Conservation (phyloP, 2,113 vertebrate species). For the Buteo buteo region DNA sequence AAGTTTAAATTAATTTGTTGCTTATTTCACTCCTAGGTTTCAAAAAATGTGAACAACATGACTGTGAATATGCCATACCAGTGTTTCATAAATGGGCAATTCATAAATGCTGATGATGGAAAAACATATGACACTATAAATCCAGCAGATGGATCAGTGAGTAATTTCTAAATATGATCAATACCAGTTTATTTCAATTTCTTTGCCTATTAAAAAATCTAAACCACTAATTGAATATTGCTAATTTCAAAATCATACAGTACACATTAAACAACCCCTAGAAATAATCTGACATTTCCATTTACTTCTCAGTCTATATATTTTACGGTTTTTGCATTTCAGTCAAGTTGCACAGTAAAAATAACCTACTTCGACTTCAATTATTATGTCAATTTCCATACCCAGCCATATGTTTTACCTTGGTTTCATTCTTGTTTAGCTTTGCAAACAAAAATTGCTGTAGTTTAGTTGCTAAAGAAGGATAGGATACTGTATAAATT, state of each 20-base stretch:
- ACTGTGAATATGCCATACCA: conserved; percentile 83
- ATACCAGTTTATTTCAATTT: not conserved
- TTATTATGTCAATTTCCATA: not conserved
- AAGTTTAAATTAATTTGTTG: not conserved
- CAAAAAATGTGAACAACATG: conserved; percentile 78
- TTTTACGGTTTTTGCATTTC: not conserved
- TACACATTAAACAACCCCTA: not conserved
- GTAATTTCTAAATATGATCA: conserved; percentile 23
- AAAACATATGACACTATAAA: conserved; percentile 79
- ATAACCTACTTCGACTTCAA: not conserved
- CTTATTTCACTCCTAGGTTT: conserved; percentile 65
- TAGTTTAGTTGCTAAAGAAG: not conserved
- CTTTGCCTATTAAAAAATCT: not conserved
- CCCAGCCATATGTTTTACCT: not conserved
- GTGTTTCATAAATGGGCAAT: conserved; percentile 83
- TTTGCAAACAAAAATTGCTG: not conserved
- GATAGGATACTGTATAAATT: not conserved
- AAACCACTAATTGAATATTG: not conserved
- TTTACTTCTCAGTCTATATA: not conserved
- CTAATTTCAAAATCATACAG: not conserved
- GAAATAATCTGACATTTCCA: not conserved
- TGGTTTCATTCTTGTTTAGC: not conserved
- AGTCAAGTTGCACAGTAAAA: not conserved
- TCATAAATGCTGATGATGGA: conserved; percentile 74
- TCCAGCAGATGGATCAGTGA: conserved; percentile 82